phyloP scores from a whole-genome alignment of 2,797 vertebrate genomes.

The Pachyuromys duprasi region DNA sequence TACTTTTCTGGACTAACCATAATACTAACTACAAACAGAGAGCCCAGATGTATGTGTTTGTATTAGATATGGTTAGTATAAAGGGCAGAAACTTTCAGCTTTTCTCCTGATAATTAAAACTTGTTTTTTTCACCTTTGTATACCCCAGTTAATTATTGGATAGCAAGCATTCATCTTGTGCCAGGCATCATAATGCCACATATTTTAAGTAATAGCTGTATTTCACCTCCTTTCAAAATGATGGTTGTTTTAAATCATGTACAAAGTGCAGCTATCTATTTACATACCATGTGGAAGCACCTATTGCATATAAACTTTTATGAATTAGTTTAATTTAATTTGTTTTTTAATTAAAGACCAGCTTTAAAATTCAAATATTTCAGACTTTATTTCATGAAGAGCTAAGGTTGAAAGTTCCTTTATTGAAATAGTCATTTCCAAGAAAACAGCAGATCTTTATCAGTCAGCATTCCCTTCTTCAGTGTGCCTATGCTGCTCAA shows the following conservation, averaged over 20 bases:
- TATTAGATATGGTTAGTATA: background rate
- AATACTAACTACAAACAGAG: slow-evolving; percentile 16
- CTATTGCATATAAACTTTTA: slow-evolving; percentile 1
- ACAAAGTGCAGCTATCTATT: background rate
- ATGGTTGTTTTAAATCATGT: slow-evolving; percentile 50
- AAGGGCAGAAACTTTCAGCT: slow-evolving; percentile 31
- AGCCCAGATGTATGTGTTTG: background rate
- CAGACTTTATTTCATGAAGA: slow-evolving; percentile 59
- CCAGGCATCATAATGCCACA: slow-evolving; percentile 1
- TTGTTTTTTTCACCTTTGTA: slow-evolving; percentile 23
- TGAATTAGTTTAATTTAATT: slow-evolving; percentile 33
- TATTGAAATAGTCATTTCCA: slow-evolving; percentile 51
- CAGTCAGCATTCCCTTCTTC: background rate
- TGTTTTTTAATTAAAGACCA: slow-evolving; percentile 55
- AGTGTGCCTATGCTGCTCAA: slow-evolving; percentile 9
- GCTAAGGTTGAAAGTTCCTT: slow-evolving; percentile 35
- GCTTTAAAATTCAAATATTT: slow-evolving; percentile 36
- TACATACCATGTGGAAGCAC: slow-evolving; percentile 3
- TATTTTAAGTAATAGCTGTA: slow-evolving; percentile 3
- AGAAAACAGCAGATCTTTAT: slow-evolving; percentile 37
- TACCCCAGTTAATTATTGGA: background rate
- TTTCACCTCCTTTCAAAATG: background rate
- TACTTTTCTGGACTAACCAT: slow-evolving; percentile 42
- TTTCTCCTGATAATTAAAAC: slow-evolving; percentile 32
- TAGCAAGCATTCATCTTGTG: slow-evolving; percentile 10